Evolutionary conservation across 1,140 invertebrate species (phyloP), one percentile per base, ranked within the genome.

Genomic region (Daktulosphaira vitifoliae): DNA sequence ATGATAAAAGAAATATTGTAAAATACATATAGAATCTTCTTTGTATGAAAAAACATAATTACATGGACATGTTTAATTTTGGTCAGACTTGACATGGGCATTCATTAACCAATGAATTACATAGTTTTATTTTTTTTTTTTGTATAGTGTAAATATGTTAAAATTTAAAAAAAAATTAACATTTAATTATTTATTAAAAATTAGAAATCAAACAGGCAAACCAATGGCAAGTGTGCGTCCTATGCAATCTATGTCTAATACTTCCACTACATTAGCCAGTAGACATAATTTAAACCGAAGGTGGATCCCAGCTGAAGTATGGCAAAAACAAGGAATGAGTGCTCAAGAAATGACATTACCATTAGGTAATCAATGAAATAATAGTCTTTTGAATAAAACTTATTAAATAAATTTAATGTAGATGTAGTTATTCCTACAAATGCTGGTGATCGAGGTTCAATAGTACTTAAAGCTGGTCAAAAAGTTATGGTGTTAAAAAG

Each of bases 391-490:
- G 6, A 15, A 48, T 22, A 48, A 6, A 6, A n/a, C 4, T 6
- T n/a, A 7, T 48, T 6, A 18, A 26, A 67, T 50, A 20, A 52
- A 68, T 9, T 68, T 67, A 65, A 71, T 75, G 65, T 78, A 83
- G 92, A 96, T 77, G 91, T 96, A 48, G 89, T 92, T 15, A 92
- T 96, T 71, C 92, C 92, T 44, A 94, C 91, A 0, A 92, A 90
- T 75, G 88, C 86, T 54, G 85, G 83, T n/a, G 90, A 89, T 69
- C 86, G 88, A 71, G 89, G 86, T 71, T 77, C 74, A 50, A 92
- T 90, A 66, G 86, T 90, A 8, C 77, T 97, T 16, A 92, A 92
- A 73, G 88, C 91, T 5, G 93, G 92, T 1, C 91, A 96, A 74
- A 83, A 91, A 69, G 90, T 97, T 0, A 87, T 95, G 80, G 90